phyloP scores from a whole-genome alignment of 1,140 invertebrate species.

The Drosophila parabipectinata region DNA sequence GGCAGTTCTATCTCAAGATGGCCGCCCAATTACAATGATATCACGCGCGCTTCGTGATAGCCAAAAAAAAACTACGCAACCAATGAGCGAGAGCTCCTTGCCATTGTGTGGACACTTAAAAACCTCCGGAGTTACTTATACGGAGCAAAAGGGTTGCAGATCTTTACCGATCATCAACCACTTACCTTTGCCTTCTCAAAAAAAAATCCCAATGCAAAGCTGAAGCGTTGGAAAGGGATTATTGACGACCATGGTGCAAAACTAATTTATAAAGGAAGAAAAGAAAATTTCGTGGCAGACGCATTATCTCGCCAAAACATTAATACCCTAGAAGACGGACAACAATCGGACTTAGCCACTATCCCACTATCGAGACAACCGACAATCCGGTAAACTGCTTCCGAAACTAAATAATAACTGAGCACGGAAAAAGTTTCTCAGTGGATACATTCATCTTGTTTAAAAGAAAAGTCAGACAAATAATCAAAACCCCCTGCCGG shows the following conservation, averaged over 20 bases:
- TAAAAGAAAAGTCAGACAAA: no score
- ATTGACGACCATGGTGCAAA: conserved; percentile 2
- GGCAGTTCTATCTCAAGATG: neutral
- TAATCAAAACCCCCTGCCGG: no score
- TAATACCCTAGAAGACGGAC: no score
- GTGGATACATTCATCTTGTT: no score
- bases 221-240: neutral
- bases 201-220: no score
- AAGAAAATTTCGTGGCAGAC: neutral
- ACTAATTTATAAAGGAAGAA: neutral
- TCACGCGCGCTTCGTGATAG: neutral
- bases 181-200: no score
- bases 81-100: neutral
- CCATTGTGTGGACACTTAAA: neutral
- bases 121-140: neutral
- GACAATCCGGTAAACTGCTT: no score
- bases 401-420: no score
- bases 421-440: no score
- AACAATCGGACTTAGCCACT: neutral
- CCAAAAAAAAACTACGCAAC: neutral
- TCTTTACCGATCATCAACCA: no score
- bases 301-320: no score
- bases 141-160: no score
- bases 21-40: conserved; percentile 10
- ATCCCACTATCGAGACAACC: neutral